Percentiles rank a stretch among this genome's conserved stretches.
Evolutionary conservation across 1,140 invertebrate species (phyloP).

Genomic region (Drosophila pachea): DNA sequence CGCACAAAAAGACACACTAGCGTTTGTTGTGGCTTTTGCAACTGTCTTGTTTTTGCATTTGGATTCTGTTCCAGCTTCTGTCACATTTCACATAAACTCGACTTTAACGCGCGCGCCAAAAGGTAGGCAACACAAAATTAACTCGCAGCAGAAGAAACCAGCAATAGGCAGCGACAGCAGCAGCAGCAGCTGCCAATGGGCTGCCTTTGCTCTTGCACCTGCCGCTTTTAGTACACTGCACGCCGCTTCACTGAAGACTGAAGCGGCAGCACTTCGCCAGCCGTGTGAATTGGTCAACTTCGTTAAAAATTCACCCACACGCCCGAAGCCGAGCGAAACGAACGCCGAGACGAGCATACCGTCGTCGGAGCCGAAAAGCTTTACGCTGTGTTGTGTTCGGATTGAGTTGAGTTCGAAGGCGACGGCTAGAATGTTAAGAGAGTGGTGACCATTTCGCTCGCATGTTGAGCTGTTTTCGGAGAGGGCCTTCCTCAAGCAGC

Average conservation of each 20-base stretch:
- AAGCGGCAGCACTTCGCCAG: constrained; percentile 18
- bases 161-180: background rate
- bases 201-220: constrained; percentile 23
- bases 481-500: too few species aligned
- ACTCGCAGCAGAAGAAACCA: background rate
- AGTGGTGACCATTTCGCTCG: too few species aligned
- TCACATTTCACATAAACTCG: constrained; percentile 58
- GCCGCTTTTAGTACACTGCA: constrained; percentile 56
- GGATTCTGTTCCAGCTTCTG: constrained; percentile 62
- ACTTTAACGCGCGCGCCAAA: constrained; percentile 59
- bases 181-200: background rate
- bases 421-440: too few species aligned
- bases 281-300: constrained; percentile 22
- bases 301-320: constrained; percentile 42
- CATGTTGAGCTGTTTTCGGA: too few species aligned
- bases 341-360: background rate
- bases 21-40: constrained; percentile 31
- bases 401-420: constrained; percentile 1
- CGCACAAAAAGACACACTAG: constrained; percentile 26
- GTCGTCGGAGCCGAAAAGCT: background rate
- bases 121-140: constrained; percentile 50
- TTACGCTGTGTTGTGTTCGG: constrained; percentile 4
- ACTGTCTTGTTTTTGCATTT: constrained; percentile 27
- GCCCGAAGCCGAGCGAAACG: constrained; percentile 11
- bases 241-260: constrained; percentile 63